Conservation (phyloP, 64 coral and sea anemone species). For the Exaiptasia diaphana region DNA sequence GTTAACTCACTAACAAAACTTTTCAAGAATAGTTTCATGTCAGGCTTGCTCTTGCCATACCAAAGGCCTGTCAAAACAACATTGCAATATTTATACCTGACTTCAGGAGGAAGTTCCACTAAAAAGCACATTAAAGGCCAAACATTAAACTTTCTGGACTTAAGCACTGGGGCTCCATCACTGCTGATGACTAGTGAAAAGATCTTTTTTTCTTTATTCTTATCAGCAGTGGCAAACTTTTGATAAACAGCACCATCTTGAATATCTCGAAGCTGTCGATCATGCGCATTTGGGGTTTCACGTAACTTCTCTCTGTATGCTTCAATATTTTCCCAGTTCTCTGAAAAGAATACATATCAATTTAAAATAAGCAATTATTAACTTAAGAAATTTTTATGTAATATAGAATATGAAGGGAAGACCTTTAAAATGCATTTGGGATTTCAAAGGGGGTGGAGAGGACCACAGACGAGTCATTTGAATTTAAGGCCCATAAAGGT, state of each 20-base stretch:
- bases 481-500: too few species aligned
- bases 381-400: neutral
- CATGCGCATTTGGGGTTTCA: neutral
- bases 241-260: neutral
- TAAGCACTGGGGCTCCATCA: slow-evolving; percentile 43
- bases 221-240: neutral
- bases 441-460: too few species aligned
- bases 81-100: slow-evolving; percentile 32
- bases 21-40: slow-evolving; percentile 8
- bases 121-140: slow-evolving; percentile 55
- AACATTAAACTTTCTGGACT: slow-evolving; percentile 43
- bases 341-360: neutral
- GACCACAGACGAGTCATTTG: too few species aligned
- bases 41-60: slow-evolving; percentile 46
- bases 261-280: neutral
- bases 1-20: slow-evolving; percentile 3
- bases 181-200: slow-evolving; percentile 27
- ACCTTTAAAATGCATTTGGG: too few species aligned
- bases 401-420: neutral
- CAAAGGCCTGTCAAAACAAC: slow-evolving; percentile 23
- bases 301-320: neutral
- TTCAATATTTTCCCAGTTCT: slow-evolving; percentile 6
- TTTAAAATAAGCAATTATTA: neutral
- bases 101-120: slow-evolving; percentile 15
- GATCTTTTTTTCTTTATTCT: neutral